phyloP scores from a whole-genome alignment of 2,113 vertebrate genomes.

The Rhadina sibilatrix region DNA sequence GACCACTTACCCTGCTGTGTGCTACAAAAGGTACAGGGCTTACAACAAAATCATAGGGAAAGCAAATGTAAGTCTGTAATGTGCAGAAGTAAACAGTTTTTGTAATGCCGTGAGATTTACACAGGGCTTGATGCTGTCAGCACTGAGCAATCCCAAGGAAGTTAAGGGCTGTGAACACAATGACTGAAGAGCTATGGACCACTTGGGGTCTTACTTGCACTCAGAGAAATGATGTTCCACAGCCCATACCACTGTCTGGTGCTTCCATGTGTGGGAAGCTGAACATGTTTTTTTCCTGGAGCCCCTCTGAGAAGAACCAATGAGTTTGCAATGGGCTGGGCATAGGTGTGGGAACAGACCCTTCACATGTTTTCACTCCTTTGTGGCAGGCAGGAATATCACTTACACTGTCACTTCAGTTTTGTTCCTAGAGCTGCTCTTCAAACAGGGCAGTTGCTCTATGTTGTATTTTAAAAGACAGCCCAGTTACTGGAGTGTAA shows the following conservation, averaged over 20 bases:
- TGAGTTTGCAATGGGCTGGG: background rate
- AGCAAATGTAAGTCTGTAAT: background rate
- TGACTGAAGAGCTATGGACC: background rate
- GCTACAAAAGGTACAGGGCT: background rate
- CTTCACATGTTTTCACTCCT: background rate
- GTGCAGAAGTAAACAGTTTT: conserved; percentile 9
- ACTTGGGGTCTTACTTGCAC: background rate
- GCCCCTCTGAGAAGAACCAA: background rate
- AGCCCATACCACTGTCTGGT: background rate
- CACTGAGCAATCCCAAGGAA: background rate
- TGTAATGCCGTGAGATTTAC: conserved; percentile 2
- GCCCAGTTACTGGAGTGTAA: conserved; percentile 21
- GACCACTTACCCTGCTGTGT: background rate
- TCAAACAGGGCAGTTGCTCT: background rate
- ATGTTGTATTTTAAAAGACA: background rate
- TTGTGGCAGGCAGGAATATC: background rate
- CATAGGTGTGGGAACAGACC: background rate
- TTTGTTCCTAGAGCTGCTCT: conserved; percentile 25
- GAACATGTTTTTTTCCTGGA: fast-evolving
- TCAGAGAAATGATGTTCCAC: background rate
- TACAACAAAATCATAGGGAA: background rate
- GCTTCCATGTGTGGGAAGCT: background rate
- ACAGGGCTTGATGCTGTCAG: background rate
- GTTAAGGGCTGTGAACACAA: background rate
- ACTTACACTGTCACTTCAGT: conserved; percentile 8